Evolutionary conservation across 2,113 vertebrate genomes (phyloP).

Genomic region (Corapipo altera): DNA sequence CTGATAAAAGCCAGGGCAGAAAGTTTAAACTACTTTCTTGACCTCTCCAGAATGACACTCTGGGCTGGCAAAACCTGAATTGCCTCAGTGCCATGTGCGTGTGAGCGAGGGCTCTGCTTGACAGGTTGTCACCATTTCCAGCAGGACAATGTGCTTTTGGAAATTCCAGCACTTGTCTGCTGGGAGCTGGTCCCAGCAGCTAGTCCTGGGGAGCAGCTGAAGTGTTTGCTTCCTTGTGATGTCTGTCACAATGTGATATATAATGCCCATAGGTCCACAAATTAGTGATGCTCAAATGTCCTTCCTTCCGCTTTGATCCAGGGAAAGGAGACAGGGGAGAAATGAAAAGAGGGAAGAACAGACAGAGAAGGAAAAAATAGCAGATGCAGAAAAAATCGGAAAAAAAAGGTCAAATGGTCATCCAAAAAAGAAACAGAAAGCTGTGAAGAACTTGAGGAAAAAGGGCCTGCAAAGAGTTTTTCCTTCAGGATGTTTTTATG

Average conservation of each 20-base stretch:
- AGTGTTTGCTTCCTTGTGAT: not conserved
- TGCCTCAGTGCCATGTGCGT: not conserved
- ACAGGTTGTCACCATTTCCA: slow-evolving; percentile 27
- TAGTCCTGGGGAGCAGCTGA: not conserved
- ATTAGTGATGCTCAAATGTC: not conserved
- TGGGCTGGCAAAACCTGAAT: not conserved
- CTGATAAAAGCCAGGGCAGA: not conserved
- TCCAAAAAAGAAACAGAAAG: not conserved
- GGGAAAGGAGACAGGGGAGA: not conserved
- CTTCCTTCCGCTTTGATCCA: not conserved
- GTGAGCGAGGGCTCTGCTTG: not conserved
- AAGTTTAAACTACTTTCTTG: not conserved
- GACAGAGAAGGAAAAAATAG: not conserved
- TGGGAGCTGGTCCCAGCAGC: not conserved
- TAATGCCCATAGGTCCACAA: not conserved
- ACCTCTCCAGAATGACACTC: not conserved
- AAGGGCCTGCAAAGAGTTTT: not conserved
- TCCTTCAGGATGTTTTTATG: not conserved
- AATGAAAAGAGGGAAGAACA: not conserved
- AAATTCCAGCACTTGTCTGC: slow-evolving; percentile 8
- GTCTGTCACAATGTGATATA: not conserved
- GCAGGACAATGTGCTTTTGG: not conserved
- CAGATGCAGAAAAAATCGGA: not conserved
- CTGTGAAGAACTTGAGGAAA: not conserved
- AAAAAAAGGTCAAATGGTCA: not conserved